Conservation (phyloP, 1,140 invertebrate species). For the Neodiprion pinetum region DNA sequence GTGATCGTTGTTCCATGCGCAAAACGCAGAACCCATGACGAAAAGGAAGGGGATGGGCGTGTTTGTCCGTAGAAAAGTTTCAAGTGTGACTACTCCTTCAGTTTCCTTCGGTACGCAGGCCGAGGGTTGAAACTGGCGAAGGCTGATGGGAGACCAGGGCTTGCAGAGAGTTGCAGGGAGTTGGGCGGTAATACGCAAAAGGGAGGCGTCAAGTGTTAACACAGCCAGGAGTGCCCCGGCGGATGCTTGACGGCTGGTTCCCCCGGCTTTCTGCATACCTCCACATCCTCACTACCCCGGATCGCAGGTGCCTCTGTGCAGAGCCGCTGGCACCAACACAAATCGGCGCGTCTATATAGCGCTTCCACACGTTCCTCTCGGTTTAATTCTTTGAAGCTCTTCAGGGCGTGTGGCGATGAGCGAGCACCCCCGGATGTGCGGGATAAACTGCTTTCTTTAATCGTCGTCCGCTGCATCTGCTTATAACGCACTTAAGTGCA, state of each 20-base stretch:
- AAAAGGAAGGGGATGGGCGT: background rate
- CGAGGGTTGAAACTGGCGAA: background rate
- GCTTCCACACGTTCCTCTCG: background rate
- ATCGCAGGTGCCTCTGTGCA: no score
- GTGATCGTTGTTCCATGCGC: no score
- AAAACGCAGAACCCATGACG: no score
- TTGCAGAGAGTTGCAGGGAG: background rate
- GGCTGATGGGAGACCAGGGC: background rate
- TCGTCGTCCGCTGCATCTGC: background rate
- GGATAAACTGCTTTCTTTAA: background rate
- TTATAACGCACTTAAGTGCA: no score
- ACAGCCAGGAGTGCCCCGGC: slow-evolving; percentile 32
- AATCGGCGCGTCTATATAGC: background rate
- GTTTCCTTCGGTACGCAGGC: background rate
- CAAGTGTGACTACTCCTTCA: background rate
- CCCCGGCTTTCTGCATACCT: background rate
- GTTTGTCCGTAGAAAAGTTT: background rate
- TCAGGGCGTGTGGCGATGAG: background rate
- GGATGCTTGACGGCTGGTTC: slow-evolving; percentile 35
- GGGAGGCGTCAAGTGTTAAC: slow-evolving; percentile 46
- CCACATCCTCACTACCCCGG: background rate
- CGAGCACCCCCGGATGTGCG: background rate
- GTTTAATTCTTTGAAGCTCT: background rate
- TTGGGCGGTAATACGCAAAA: slow-evolving; percentile 41
- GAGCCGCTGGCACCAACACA: background rate